Percentiles rank a stretch among this genome's conserved stretches.
These are phyloP conservation scores for Ernsta delagoae DNA, from an alignment of 2,888 invertebrate species.

Conservation along the genomic window DNA sequence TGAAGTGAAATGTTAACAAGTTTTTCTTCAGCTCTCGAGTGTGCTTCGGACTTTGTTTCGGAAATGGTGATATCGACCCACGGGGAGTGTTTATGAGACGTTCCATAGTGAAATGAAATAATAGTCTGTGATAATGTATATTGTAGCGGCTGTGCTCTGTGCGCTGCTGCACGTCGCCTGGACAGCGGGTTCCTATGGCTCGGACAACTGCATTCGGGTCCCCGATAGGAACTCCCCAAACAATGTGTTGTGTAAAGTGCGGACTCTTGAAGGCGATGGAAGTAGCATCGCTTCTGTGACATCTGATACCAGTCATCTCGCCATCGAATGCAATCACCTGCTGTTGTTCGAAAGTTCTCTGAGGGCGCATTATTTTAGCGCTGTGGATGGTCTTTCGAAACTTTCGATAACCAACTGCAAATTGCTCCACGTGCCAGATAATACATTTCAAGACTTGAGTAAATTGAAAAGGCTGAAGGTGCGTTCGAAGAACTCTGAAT, in stretches of 20 bases:
- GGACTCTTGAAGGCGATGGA: constrained; percentile 89
- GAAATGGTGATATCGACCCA: constrained; percentile 85
- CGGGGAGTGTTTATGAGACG: constrained; percentile 83
- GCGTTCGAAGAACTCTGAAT: constrained; percentile 92
- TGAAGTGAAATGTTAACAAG: constrained; percentile 80
- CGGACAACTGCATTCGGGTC: constrained; percentile 77
- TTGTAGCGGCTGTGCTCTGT: constrained; percentile 75
- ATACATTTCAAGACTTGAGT: constrained; percentile 91
- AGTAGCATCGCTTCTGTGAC: constrained; percentile 86
- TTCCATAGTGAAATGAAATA: constrained; percentile 81
- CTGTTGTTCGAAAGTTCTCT: constrained; percentile 92
- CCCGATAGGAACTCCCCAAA: constrained; percentile 76
- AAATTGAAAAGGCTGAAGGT: constrained; percentile 92
- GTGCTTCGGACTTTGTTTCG: constrained; percentile 82
- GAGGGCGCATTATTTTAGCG: constrained; percentile 88
- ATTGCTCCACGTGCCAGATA: constrained; percentile 89
- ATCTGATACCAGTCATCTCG: constrained; percentile 89
- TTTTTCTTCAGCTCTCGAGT: constrained; percentile 75
- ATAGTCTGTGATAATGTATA: constrained; percentile 83
- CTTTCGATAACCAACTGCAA: constrained; percentile 92
- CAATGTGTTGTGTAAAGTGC: constrained; percentile 87
- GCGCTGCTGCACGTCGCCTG: constrained; percentile 83
- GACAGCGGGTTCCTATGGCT: constrained; percentile 81
- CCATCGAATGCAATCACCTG: constrained; percentile 91
- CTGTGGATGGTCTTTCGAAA: constrained; percentile 90